A percentile compares a stretch with the other conserved stretches of the same genome.
phyloP scores from a whole-genome alignment of 1,140 invertebrate species.

The Drosophila parabipectinata region DNA sequence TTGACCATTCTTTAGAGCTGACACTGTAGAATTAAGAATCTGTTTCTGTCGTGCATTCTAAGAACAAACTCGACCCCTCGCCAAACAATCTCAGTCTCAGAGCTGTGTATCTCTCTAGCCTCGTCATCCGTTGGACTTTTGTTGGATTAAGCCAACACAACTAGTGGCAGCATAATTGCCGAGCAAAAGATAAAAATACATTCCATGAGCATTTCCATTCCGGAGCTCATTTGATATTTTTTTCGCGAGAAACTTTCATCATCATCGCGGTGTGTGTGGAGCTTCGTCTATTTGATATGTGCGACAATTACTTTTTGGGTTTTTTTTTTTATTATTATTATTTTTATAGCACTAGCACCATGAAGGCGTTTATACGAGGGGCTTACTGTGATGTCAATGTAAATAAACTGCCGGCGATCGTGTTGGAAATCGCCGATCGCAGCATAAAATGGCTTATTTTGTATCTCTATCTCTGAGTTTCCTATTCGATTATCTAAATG shows the following conservation, averaged over 20 bases:
- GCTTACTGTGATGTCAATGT: neutral
- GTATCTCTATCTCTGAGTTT: neutral
- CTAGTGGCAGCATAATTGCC: constrained; percentile 25
- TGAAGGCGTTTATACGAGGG: neutral
- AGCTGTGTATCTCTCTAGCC: constrained; percentile 4
- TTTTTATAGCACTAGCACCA: constrained; percentile 25
- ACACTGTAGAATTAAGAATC: neutral
- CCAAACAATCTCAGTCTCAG: neutral
- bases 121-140: constrained; percentile 13
- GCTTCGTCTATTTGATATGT: constrained; percentile 42
- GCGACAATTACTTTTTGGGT: constrained; percentile 36
- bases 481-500: neutral
- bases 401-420: constrained; percentile 7
- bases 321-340: constrained; percentile 12
- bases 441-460: constrained; percentile 7
- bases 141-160: constrained; percentile 7
- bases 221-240: no score
- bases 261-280: constrained; percentile 16
- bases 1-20: neutral
- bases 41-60: neutral
- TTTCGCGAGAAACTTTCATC: constrained; percentile 48
- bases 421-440: constrained; percentile 14
- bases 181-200: constrained; percentile 26
- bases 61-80: constrained; percentile 1
- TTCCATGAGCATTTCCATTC: neutral